Base-by-base conservation (phyloP, 2,888 invertebrate species). In the Tetrapedia diversipes region DNA sequence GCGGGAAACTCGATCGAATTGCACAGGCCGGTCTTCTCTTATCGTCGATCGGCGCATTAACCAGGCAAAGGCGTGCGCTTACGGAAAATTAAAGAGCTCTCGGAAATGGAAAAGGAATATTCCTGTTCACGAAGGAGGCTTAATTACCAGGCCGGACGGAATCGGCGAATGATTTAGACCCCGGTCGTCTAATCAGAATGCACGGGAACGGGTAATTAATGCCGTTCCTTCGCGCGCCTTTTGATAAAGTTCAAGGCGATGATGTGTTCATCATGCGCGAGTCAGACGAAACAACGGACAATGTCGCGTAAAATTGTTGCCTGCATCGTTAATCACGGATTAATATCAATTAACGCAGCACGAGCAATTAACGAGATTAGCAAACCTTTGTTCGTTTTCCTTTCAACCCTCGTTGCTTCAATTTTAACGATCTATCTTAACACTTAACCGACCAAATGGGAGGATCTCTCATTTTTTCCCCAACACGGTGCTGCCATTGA, bases 21-120 rank as follows among this genome's bases (percentile, higher is more conserved):
- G 61, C 56, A n/a, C 43, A 24, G n/a, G 11, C 32, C 16, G 2
- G 34, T 57, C 65, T 82, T 82, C 79, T 82, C 79, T 82, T 82
- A 81, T 82, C 79, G 70, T 63, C 59, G 63, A 83, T 83, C 75
- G 69, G 51, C 22, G 53, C 72, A 47, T 68, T 73, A 73, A 64
- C 32, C 47, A 64, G 54, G 43, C 80, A 76, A 76, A 66, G 68
- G 37, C 51, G 34, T 43, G 27, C 69, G n/a, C 54, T 75, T 73
- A 72, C 64, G 79, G 81, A 75, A 80, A 83, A 81, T 83, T 81
- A 72, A 77, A 75, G 53, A 32, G 67, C 73, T 39, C 39, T 37
- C 2, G 53, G 22, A 32, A 29, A 49, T 41, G 47, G 19, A 69
- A 60, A 61, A 78, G 54, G 57, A 77, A 63, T 47, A 67, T 56